These are phyloP conservation scores for Oreochromis spilurus DNA, from an alignment of 2,113 vertebrate genomes.

Conservation along the genomic window DNA sequence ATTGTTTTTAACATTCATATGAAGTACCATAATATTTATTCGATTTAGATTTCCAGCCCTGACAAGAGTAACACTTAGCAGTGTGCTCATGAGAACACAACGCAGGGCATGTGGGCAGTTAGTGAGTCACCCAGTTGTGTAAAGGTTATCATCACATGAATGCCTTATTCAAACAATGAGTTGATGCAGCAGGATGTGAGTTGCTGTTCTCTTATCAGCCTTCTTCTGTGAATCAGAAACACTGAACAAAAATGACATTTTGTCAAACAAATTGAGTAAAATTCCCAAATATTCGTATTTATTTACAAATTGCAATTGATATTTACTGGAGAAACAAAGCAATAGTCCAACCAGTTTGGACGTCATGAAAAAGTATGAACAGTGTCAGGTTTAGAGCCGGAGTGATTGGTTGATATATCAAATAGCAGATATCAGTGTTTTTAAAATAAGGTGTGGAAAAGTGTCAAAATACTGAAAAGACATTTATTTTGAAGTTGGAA, in stretches of 20 bases:
- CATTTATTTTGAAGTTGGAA: not conserved
- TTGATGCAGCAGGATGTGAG: not conserved
- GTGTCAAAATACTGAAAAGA: not conserved
- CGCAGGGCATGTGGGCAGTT: not conserved
- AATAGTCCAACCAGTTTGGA: not conserved
- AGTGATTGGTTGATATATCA: not conserved
- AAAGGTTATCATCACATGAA: not conserved
- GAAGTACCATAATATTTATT: not conserved
- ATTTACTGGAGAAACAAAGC: not conserved
- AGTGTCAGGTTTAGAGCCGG: not conserved
- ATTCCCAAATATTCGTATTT: not conserved
- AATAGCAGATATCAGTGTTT: accelerated
- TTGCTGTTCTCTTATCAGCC: not conserved
- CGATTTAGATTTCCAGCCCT: not conserved
- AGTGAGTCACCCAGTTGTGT: not conserved
- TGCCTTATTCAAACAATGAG: not conserved
- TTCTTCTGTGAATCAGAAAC: not conserved
- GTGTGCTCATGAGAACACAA: not conserved
- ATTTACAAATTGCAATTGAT: not conserved
- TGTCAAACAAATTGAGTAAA: not conserved
- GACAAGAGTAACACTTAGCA: not conserved
- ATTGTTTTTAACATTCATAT: not conserved
- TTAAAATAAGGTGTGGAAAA: not conserved
- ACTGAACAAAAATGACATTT: not conserved
- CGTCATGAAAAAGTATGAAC: not conserved